Evolutionary conservation across 2,113 vertebrate genomes (phyloP).

Genomic region (Python bivittatus): DNA sequence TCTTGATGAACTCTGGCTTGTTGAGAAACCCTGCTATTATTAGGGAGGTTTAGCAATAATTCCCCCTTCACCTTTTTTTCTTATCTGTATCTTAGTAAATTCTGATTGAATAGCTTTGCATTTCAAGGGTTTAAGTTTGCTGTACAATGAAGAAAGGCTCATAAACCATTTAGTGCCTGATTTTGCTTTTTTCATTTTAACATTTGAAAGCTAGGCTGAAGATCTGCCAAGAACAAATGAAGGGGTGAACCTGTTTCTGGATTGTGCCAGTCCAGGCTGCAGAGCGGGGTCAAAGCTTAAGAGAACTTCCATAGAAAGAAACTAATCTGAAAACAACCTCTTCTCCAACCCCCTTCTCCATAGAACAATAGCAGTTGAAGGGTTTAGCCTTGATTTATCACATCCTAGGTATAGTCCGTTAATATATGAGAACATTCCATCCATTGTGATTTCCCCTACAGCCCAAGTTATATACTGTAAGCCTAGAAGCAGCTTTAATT

Average conservation of each 20-base stretch:
- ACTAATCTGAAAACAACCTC: no score
- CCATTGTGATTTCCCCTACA: no score
- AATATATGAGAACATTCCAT: no score
- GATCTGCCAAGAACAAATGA: background rate
- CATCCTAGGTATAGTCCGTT: no score
- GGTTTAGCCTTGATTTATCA: no score
- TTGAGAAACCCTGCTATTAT: background rate
- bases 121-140: background rate
- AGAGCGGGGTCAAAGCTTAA: background rate
- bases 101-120: background rate
- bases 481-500: no score
- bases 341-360: no score
- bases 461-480: no score
- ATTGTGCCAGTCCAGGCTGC: background rate
- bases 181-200: background rate
- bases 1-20: constrained; percentile 14
- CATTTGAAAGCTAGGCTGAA: background rate
- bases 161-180: background rate
- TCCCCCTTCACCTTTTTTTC: background rate
- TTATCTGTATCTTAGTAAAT: background rate
- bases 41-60: background rate
- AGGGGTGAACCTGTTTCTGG: background rate
- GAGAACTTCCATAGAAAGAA: background rate
- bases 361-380: no score
- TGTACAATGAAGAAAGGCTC: background rate